Conservation (phyloP, 2,113 vertebrate species). For the Ascaphus truei region DNA sequence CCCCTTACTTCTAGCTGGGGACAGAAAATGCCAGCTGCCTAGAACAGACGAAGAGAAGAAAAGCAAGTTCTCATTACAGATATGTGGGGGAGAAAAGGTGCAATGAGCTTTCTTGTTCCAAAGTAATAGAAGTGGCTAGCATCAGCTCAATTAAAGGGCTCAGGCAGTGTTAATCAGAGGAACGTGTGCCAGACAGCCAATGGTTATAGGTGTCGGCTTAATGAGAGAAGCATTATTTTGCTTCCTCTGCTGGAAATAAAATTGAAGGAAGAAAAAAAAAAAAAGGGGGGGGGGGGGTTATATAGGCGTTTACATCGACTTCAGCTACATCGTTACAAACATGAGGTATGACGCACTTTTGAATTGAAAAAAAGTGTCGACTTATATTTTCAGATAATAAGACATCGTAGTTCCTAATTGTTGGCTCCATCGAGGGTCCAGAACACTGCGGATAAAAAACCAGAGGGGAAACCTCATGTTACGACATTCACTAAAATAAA, state of each 20-base stretch:
- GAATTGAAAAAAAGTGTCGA: slow-evolving; percentile 80
- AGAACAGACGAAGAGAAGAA: slow-evolving; percentile 8
- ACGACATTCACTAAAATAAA: no score
- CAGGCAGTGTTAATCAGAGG: background rate
- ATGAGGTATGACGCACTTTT: slow-evolving; percentile 90
- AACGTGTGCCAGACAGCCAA: background rate
- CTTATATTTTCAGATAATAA: slow-evolving; percentile 89
- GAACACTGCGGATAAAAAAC: slow-evolving; percentile 73
- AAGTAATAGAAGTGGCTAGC: background rate
- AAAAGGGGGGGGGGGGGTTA: no score
- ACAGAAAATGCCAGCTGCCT: background rate
- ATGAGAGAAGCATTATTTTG: no score
- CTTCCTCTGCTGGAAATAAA: no score
- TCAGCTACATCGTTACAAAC: background rate
- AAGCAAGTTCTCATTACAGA: no score
- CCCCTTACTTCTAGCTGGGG: slow-evolving; percentile 1
- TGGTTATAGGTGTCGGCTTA: no score
- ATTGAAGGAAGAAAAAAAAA: no score
- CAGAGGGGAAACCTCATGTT: no score
- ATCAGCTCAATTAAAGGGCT: background rate
- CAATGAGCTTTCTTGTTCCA: background rate
- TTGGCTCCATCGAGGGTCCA: slow-evolving; percentile 97
- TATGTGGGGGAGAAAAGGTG: rapidly evolving
- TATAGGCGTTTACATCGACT: no score
- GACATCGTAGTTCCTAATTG: slow-evolving; percentile 83